Base-by-base conservation (phyloP, 64 coral and sea anemone species). In the Anthopleura sola region DNA sequence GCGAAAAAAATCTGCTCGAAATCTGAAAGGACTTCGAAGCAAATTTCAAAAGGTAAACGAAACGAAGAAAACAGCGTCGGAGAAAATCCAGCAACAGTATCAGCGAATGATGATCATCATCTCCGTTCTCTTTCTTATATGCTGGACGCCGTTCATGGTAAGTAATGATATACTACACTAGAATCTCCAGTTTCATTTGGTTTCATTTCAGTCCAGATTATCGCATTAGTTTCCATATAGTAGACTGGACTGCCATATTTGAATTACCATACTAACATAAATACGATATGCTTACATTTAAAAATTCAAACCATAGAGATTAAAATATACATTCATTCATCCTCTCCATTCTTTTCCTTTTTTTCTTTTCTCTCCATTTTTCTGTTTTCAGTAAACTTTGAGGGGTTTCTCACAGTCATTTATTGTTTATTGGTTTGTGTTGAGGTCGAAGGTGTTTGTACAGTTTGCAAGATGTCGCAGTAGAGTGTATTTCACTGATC, bases 101-200 rank as follows among this genome's bases (percentile, higher is more conserved):
- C 86, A 79, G 10, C 85, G 85, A 14, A 92, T 92, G 90, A 92
- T 92, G 90, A 78, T 92, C 1, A 48, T 92, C 0, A 92, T 92
- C 2, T 92, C 90, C 20, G 9, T 58, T 21, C 24, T 92, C 19
- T 92, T 92, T 60, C 90, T 92, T 33, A 51, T 92, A 60, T 92
- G 90, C 39, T 92, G 90, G 90, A 92, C 78, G 11, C 90, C 90
- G 37, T 92, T 92, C 51, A 71, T 92, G 90, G 90, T 92, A 87
- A 40, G 1, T 71, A 71, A 32, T 71, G n/a, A 17, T n/a, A 71
- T 16, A 32, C 11, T 34, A 71, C 11, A 34, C 1, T 71, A 71
- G n/a, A 71, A 71, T 32, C n/a, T 34, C 31, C 12, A 32, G 14
- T 71, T 32, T 71, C 66, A 71, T 71, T n/a, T n/a, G 5, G 13